Base-by-base conservation (phyloP, 2,113 vertebrate genomes). In the Onychostoma macrolepis region DNA sequence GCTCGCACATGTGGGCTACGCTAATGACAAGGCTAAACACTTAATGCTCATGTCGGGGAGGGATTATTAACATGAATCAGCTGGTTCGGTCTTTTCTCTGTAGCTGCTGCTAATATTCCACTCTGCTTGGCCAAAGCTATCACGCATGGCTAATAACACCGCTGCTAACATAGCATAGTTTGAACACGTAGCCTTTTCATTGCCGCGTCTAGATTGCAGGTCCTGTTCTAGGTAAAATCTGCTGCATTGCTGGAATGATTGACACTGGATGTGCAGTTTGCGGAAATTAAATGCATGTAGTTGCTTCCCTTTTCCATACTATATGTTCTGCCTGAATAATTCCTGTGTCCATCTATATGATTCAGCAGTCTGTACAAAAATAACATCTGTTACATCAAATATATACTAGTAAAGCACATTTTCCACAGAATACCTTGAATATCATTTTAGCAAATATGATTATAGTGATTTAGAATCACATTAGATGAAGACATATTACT, bases 1-100 rank as follows among this genome's bases (percentile, higher is more conserved):
- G 89, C 89, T 87, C 58, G 88, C 86, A 84, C 69, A 77, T 86
- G 86, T 88, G 84, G 90, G 81, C 76, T 90, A 65, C 85, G 85
- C 89, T 88, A 87, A 82, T 83, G 67, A 89, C 81, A 78, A 72
- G 80, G 87, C 58, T 83, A 88, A 83, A 86, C 58, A 15, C 21
- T 43, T 41, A 86, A 72, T 38, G 26, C 26, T 69, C 36, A 48
- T 85, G 75, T 87, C 28, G 50, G 36, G 36, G n/a, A 48, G 83
- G 43, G 6, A 24, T 81, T 76, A 50, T 85, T 81, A 53, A 75
- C 26, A 21, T 76, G n/a, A 56, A 43, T 41, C 9, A 7, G 28
- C 50, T 79, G 8, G 11, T 53, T 53, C 58, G 3, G 24, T 15
- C 19, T 45, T 69, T 56, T 28, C 61, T 36, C 30, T 65, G 11